Evolutionary conservation across 1,140 invertebrate species (phyloP), one percentile per base, ranked within the genome.

Genomic region (Paracyclopina nana): DNA sequence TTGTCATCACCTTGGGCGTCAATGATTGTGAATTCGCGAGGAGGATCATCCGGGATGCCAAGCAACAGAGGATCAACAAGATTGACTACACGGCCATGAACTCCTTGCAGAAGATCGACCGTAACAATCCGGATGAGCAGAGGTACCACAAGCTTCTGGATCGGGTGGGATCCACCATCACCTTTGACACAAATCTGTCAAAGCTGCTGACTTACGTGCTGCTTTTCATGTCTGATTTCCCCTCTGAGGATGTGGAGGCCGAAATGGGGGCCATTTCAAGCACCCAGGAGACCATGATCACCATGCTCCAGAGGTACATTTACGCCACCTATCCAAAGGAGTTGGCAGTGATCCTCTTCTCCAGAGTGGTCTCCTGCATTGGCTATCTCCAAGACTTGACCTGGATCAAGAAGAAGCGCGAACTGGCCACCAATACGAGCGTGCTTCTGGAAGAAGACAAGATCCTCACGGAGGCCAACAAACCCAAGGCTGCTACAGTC

Each of bases 1-100:
- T 48, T 24, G n/a, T 45, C n/a, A n/a, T 45, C 24, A 18, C 43
- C 4, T 22, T 45, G 43, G 43, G 43, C 6, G 43, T 38, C n/a
- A 20, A 38, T 38, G 34, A 38, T 38, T n/a, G 14, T 3, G 34
- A 38, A 2, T 38, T 38, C 5, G 34, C 34, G 5, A 38, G 20
- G 20, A 38, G 34, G 20, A 38, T 38, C n/a, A n/a, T 38, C 20
- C 20, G 34, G 34, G 34, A 38, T 20, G 34, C 34, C n/a, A n/a
- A n/a, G n/a, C n/a, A n/a, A n/a, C n/a, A n/a, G n/a, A n/a, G n/a
- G n/a, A n/a, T n/a, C n/a, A n/a, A n/a, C n/a, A n/a, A n/a, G n/a
- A 38, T 38, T 9, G 34, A 38, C 14, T 38, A 38, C 20, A 38
- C 14, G 34, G 20, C 14, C 34, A 16, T 16, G n/a, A 38, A 38